phyloP scores from a whole-genome alignment of 2,797 vertebrate genomes.

The Lepilemur septentrionalis region DNA sequence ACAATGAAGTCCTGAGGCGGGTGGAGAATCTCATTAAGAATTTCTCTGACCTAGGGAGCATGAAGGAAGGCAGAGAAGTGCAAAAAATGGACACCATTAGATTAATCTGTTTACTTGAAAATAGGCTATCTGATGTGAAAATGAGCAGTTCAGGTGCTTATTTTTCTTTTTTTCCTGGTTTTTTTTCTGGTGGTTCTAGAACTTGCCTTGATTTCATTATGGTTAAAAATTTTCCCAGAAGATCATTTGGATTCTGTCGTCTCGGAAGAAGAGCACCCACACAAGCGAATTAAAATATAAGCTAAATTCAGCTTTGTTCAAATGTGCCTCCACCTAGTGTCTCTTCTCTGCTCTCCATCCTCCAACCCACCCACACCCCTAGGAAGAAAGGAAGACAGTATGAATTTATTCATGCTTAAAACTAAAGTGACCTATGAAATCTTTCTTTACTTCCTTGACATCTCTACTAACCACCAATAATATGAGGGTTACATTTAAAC shows the following conservation, averaged over 20 bases:
- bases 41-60: background rate
- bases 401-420: background rate
- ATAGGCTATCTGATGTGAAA: background rate
- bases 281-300: constrained; percentile 75
- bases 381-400: constrained; percentile 44
- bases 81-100: too few relatives aligned
- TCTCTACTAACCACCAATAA: background rate
- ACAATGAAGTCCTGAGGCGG: background rate
- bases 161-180: background rate
- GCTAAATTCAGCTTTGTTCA: constrained; percentile 77
- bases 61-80: background rate
- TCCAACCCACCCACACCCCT: constrained; percentile 47
- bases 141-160: background rate
- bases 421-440: background rate
- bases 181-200: background rate
- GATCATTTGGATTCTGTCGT: constrained; percentile 59
- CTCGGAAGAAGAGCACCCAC: constrained; percentile 66
- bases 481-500: background rate
- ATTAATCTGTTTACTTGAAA: background rate
- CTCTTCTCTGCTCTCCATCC: constrained; percentile 39
- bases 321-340: constrained; percentile 48
- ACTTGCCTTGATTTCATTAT: constrained; percentile 6
- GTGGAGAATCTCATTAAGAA: background rate
- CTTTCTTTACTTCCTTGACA: background rate
- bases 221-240: constrained; percentile 30